Evolutionary conservation across 2,113 vertebrate genomes (phyloP), one percentile per base, ranked within the genome.

Genomic region (Anseranas semipalmata): DNA sequence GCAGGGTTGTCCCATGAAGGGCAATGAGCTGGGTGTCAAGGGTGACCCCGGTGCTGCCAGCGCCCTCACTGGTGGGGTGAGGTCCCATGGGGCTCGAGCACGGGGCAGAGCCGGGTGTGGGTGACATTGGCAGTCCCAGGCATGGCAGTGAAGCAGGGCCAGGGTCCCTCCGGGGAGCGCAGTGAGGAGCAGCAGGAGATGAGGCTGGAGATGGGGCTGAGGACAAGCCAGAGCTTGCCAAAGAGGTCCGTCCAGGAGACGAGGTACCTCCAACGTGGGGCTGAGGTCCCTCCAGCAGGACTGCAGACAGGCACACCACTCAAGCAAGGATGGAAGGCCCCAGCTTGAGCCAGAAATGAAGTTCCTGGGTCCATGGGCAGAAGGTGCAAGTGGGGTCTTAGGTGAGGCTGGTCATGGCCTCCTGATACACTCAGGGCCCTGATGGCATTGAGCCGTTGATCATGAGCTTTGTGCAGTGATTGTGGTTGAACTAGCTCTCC

Each of bases 211-310:
- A 10, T 17, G 5, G 20, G 59, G 20, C 25, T 48, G 19, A 32
- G 33, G 15, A 6, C 7, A 5, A 58, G 22, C 35, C 65, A 30
- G 50, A 50, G 68, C 16, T 48, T 83, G 39, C 62, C 55, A 1
- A 2, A 73, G 22, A 24, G 24, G 35, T 85, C 56, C 21, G 9
- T 59, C 50, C 25, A 52, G 60, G 39, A 78, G 52, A 50, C 7
- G 6, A 33, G 37, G 17, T 15, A 6, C 2, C n/a, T 45, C 3
- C 9, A 11, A 0, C 1, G 0, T n/a, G 56, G 25, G 6, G 30
- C 21, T 91, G 67, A 53, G 41, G 48, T 76, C 24, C 8, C 15
- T 76, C 3, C 22, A 52, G 46, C 45, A 60, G 74, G 19, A 6
- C 32, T 32, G 11, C 45, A 71, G 50, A 24, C 25, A 30, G 65